Evolutionary conservation across 1,140 invertebrate genomes (phyloP), one percentile per base, ranked within the genome.

Genomic region (Anadara kagoshimensis): DNA sequence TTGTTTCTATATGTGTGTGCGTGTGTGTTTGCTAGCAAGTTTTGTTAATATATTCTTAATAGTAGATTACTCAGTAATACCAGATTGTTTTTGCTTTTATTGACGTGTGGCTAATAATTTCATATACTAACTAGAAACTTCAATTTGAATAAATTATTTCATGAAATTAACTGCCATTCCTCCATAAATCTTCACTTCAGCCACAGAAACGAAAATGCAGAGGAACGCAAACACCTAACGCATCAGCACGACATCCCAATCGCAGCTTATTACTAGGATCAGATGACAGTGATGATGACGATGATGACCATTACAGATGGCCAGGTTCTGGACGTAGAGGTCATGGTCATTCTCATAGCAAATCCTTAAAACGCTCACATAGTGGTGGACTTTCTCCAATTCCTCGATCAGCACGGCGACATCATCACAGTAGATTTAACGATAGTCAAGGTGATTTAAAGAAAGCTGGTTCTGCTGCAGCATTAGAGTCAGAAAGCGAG

Each of bases 401-500:
- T 56, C 72, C 76, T 2, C 68, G 72, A 43, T 67, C 73, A 58
- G 29, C 29, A 36, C 43, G 29, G 22, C 65, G 76, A 22, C 51
- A 66, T 51, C 67, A 64, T 49, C 59, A 61, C 12, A 54, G 80
- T 49, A 75, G 68, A 14, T 53, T 61, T 61, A 77, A 77, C 65
- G 29, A 62, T 18, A 78, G 78, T 41, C 70, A 78, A 64, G 79
- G 80, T 69, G 77, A 79, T 59, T 77, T 83, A 51, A 83, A 84
- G 67, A 83, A 83, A 66, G 73, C 79, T 14, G 70, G 66, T 12
- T 75, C 75, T 29, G 79, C 76, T 29, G 76, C 77, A 53, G 81
- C 77, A 51, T 67, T 83, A 44, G 83, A 85, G 51, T 87, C 84
- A 0, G 85, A 87, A 51, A 87, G 84, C 54, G 85, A 87, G 59